Conservation (phyloP, 1,140 invertebrate species). For the Atta cephalotes region DNA sequence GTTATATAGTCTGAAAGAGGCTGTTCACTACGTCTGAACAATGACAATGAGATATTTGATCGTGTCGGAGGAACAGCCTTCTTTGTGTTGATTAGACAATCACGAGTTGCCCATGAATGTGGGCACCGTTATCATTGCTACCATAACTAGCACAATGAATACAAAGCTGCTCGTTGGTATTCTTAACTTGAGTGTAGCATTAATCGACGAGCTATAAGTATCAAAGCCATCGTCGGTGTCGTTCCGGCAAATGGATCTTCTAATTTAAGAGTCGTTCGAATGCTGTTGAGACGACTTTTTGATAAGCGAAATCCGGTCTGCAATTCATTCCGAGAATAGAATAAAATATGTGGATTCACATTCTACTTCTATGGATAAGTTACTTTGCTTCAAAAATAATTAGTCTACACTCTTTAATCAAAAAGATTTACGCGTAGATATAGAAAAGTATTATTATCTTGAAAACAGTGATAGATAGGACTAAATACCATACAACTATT, state of each 20-base stretch:
- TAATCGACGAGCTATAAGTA: slow-evolving; percentile 20
- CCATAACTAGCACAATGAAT: slow-evolving; percentile 24
- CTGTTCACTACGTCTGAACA: slow-evolving; percentile 38
- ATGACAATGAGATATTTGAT: slow-evolving; percentile 53
- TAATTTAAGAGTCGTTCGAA: slow-evolving; percentile 39
- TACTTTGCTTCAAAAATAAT: not conserved
- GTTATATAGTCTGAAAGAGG: not conserved
- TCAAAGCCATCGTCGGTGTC: not conserved
- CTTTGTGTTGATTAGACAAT: slow-evolving; percentile 30
- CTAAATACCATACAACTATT: too few relatives aligned
- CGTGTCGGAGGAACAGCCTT: slow-evolving; percentile 28
- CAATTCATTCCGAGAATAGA: slow-evolving; percentile 18
- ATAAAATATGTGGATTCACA: not conserved
- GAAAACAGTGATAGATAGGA: too few relatives aligned
- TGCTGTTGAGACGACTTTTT: not conserved
- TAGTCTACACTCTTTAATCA: not conserved
- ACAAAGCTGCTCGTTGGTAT: slow-evolving; percentile 59
- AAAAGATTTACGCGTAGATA: too few relatives aligned
- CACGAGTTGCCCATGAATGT: slow-evolving; percentile 7
- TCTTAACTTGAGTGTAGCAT: slow-evolving; percentile 40
- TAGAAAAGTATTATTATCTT: too few relatives aligned
- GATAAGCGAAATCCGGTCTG: slow-evolving; percentile 42
- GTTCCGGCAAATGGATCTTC: not conserved
- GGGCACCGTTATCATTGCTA: slow-evolving; percentile 36
- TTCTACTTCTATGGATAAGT: not conserved